phyloP scores from a whole-genome alignment of 2,113 vertebrate genomes.

The Entomyzon cyanotis region DNA sequence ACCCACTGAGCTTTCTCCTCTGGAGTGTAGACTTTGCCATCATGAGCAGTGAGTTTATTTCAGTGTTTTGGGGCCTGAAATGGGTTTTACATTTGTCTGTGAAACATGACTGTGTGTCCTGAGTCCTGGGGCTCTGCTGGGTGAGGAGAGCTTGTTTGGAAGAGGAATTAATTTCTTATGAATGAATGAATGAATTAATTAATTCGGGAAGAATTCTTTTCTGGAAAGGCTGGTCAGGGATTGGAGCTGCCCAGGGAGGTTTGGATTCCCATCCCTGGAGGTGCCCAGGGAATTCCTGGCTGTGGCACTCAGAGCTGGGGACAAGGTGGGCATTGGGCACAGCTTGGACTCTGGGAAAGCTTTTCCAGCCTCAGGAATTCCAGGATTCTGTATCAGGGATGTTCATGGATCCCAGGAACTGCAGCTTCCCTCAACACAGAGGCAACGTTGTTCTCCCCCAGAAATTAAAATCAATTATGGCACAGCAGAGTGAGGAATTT shows the following conservation, averaged over 20 bases:
- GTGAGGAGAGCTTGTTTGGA: too few species aligned
- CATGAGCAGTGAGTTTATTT: too few species aligned
- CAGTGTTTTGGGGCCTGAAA: too few species aligned
- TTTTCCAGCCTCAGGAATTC: neutral
- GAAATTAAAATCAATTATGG: neutral
- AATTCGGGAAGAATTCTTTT: neutral
- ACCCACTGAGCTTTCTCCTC: too few species aligned
- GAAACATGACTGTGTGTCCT: too few species aligned
- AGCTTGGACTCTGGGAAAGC: neutral
- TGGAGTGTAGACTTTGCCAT: too few species aligned
- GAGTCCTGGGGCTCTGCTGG: too few species aligned
- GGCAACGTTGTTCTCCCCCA: neutral
- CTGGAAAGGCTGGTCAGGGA: neutral
- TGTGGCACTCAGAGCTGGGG: neutral
- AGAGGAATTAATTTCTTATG: too few species aligned
- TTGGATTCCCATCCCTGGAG: neutral
- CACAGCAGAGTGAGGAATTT: neutral
- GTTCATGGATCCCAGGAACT: fast-evolving
- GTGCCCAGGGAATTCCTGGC: neutral
- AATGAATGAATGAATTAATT: too few species aligned
- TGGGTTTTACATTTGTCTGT: too few species aligned
- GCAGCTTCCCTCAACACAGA: neutral
- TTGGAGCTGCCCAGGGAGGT: neutral
- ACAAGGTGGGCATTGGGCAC: neutral
- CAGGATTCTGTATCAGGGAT: neutral